Evolutionary conservation across 2,797 vertebrate species (phyloP), one percentile per base, ranked within the genome.

Genomic region (Chaenodraco wilsoni): DNA sequence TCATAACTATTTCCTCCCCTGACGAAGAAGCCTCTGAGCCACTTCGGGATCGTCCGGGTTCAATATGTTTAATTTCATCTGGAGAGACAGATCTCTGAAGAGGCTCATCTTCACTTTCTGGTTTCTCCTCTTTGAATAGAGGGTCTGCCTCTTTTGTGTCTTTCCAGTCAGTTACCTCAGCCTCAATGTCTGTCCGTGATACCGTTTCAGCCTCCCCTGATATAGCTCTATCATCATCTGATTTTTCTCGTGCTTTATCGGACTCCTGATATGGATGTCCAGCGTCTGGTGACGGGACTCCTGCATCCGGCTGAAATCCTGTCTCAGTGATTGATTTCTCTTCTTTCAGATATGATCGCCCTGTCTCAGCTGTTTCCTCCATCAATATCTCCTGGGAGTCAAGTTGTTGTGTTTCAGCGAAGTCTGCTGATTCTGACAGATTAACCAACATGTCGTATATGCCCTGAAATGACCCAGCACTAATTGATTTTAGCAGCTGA

Each of bases 291-390:
- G 67, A 65, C 2, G 19, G 0, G 56, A n/a, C 54, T 6, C 17
- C 48, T 10, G 55, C 72, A 62, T 84, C 65, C 12, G 44, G 10
- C 48, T 58, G 52, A 72, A 50, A 50, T 72, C 41, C 66, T 3
- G 44, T 50, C 37, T 64, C 66, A 3, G 2, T 3, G 44, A 55
- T 1, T 0, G 21, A 23, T 19, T 44, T 66, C 21, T 75, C 68
- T 15, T 73, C 69, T 57, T 43, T 54, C 21, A 69, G n/a, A 56
- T 6, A 5, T 2, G 44, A 69, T 5, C 50, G 54, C 5, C 1
- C 17, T 4, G 3, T 13, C 46, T 81, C 45, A 10, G 16, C 37
- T 5, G 69, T 57, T 69, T 71, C 62, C 17, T 83, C 61, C 15
- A 55, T 51, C 17, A 67, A 33, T 5, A 3, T 10, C 45, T 45